Evolutionary conservation across 2,888 invertebrate species (phyloP).

Genomic region (Sinodicranocentrus sp.): DNA sequence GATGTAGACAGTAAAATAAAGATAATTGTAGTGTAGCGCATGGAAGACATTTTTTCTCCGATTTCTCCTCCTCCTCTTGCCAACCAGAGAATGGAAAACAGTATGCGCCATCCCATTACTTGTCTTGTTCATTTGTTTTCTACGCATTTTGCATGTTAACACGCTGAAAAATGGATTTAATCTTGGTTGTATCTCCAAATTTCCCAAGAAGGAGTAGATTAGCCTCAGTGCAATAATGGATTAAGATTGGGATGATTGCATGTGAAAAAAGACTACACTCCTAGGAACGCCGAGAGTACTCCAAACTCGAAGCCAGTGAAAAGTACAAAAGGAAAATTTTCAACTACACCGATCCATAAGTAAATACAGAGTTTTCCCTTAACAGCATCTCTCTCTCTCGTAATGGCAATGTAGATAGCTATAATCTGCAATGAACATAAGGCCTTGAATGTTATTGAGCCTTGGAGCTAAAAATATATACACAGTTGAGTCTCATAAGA

Average conservation of each 20-base stretch:
- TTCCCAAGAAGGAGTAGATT: conserved; percentile 24
- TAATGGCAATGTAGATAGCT: conserved; percentile 44
- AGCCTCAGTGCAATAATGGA: conserved; percentile 30
- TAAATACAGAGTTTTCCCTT: conserved; percentile 12
- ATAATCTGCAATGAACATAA: conserved; percentile 45
- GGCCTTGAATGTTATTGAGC: conserved; percentile 45
- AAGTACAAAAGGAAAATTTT: not conserved
- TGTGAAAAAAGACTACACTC: not conserved
- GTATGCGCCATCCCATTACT: conserved; percentile 3
- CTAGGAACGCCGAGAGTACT: not conserved
- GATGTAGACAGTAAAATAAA: conserved; percentile 18
- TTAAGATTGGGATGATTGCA: conserved; percentile 41
- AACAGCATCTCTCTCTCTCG: conserved; percentile 10
- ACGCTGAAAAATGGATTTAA: conserved; percentile 37
- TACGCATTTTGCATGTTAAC: conserved; percentile 57
- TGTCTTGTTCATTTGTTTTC: conserved; percentile 35
- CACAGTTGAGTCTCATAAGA: not conserved
- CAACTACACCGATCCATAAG: too few species aligned
- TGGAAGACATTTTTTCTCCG: not conserved
- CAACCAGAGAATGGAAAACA: not conserved
- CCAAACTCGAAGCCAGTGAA: not conserved
- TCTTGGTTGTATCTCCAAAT: conserved; percentile 34
- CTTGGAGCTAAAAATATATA: conserved; percentile 29
- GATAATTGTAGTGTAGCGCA: conserved; percentile 20
- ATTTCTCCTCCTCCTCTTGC: not conserved